Evolutionary conservation across 2,888 invertebrate genomes (phyloP).

Genomic region (Prosapia bicincta): DNA sequence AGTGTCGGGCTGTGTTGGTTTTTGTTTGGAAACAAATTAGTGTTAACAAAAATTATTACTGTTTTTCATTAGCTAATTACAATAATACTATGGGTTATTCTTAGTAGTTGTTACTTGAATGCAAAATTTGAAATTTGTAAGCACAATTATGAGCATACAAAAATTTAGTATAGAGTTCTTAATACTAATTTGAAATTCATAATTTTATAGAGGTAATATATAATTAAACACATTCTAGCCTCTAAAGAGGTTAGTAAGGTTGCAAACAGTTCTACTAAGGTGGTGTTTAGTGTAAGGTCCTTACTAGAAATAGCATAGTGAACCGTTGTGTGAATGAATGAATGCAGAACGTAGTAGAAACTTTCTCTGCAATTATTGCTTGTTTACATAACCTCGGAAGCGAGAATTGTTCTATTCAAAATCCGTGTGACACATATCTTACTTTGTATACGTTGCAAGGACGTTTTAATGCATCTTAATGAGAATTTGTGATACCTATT

Average conservation of each 20-base stretch:
- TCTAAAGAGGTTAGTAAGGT: no score
- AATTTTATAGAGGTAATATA: no score
- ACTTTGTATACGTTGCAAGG: no score
- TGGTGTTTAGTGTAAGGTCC: no score
- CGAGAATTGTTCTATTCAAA: neutral
- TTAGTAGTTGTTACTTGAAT: neutral
- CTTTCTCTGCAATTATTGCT: neutral
- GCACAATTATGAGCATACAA: neutral
- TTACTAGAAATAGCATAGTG: no score
- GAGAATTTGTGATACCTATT: no score
- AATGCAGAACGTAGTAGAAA: neutral
- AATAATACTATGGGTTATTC: neutral
- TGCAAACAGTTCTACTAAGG: no score
- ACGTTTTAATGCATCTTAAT: no score
- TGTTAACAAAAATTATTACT: neutral
- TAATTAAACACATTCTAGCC: no score
- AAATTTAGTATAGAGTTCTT: neutral
- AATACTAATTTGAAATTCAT: no score
- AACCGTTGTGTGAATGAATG: neutral
- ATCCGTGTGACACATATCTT: no score
- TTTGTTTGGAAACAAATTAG: neutral
- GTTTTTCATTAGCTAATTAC: neutral
- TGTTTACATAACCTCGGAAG: neutral
- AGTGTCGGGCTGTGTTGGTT: neutral
- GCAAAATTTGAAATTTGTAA: no score